Conservation (phyloP, 2,797 vertebrate genomes). For the Anolis apletophallus region DNA sequence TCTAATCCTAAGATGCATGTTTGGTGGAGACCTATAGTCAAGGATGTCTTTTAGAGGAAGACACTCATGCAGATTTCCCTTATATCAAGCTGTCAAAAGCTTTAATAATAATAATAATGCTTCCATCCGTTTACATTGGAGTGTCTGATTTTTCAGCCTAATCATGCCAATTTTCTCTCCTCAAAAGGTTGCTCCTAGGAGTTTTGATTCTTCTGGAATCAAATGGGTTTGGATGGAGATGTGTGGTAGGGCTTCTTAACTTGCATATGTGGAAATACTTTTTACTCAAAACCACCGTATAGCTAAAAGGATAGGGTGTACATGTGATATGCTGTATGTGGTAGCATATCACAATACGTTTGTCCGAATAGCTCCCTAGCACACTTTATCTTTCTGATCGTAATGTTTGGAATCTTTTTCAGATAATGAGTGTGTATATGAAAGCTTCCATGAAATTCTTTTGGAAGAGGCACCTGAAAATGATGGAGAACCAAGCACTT, state of each 20-base stretch:
- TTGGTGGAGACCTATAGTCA: background rate
- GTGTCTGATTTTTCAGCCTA: background rate
- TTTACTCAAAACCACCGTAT: background rate
- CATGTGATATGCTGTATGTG: background rate
- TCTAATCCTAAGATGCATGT: no score
- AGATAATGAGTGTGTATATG: slow-evolving; percentile 89
- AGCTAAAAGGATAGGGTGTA: background rate
- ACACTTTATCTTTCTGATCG: slow-evolving; percentile 42
- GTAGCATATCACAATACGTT: background rate
- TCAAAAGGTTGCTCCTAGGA: background rate
- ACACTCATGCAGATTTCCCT: background rate
- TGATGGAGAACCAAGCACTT: slow-evolving; percentile 79
- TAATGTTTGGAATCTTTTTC: slow-evolving; percentile 69
- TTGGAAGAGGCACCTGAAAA: slow-evolving; percentile 83
- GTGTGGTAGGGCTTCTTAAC: background rate
- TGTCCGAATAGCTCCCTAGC: slow-evolving; percentile 34
- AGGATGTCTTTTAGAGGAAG: background rate
- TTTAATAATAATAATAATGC: background rate
- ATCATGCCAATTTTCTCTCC: background rate
- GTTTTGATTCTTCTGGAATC: background rate
- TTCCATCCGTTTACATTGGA: background rate
- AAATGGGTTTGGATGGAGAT: background rate
- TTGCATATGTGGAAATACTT: background rate
- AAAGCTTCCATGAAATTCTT: slow-evolving; percentile 83
- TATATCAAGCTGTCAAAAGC: background rate